Evolutionary conservation across 1,140 invertebrate species (phyloP).

Genomic region (Ceratosolen fusciceps): DNA sequence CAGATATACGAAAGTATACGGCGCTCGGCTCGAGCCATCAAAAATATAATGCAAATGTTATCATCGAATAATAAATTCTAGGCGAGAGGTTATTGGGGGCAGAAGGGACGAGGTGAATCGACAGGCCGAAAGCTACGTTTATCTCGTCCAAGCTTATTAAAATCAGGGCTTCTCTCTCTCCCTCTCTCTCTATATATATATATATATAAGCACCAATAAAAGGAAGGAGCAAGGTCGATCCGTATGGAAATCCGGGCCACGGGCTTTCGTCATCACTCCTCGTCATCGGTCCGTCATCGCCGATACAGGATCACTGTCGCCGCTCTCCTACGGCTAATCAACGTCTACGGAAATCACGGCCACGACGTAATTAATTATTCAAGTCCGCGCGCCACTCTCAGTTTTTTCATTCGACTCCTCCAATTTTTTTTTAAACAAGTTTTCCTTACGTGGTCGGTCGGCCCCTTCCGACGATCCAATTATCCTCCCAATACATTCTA

Average conservation of each 20-base stretch:
- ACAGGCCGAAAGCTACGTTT: neutral
- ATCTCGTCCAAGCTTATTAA: neutral
- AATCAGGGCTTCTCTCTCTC: neutral
- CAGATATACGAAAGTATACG: neutral
- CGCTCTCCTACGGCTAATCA: neutral
- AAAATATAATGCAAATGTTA: neutral
- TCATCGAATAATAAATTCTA: neutral
- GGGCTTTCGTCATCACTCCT: conserved; percentile 17
- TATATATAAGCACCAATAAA: too few relatives aligned
- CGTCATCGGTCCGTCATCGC: neutral
- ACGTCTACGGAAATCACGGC: neutral
- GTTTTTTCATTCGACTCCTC: neutral
- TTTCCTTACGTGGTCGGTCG: too few relatives aligned
- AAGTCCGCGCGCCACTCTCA: neutral
- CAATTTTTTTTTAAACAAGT: too few relatives aligned
- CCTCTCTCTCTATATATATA: too few relatives aligned
- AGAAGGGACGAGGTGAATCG: neutral
- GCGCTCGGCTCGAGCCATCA: too few relatives aligned
- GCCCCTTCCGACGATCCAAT: too few relatives aligned
- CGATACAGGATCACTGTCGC: too few relatives aligned
- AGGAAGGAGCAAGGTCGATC: neutral
- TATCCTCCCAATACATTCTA: too few relatives aligned
- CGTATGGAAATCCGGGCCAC: neutral
- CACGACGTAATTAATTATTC: neutral
- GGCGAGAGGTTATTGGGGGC: neutral